Percentiles rank a stretch among this genome's conserved stretches.
These are phyloP conservation scores for Pomacea maculata DNA, from an alignment of 1,140 invertebrate genomes.

Conservation along the genomic window DNA sequence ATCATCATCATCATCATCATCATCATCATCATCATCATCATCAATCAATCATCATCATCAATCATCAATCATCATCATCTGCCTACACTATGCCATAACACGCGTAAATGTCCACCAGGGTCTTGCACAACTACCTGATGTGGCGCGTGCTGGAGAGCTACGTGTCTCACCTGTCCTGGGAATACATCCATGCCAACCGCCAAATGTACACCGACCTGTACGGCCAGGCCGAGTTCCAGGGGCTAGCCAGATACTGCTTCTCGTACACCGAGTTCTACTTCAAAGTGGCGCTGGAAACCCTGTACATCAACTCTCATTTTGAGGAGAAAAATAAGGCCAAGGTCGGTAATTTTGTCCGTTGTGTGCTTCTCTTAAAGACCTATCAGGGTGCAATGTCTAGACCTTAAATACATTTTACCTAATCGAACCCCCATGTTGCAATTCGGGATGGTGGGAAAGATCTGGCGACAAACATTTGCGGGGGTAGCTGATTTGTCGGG, in stretches of 20 bases:
- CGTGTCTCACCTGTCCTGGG: conserved; percentile 70
- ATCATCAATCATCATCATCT: too few relatives aligned
- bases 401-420: too few relatives aligned
- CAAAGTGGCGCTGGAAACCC: conserved; percentile 68
- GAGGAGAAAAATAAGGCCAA: conserved; percentile 53
- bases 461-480: too few relatives aligned
- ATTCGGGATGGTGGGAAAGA: too few relatives aligned
- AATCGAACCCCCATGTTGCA: too few relatives aligned
- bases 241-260: conserved; percentile 72
- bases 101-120: conserved; percentile 52
- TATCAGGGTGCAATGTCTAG: too few relatives aligned
- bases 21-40: too few relatives aligned
- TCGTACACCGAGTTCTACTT: conserved; percentile 67
- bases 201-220: conserved; percentile 67
- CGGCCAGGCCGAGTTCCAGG: conserved; percentile 65
- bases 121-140: conserved; percentile 73
- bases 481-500: too few relatives aligned
- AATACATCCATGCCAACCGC: conserved; percentile 69
- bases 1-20: too few relatives aligned
- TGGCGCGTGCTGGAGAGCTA: conserved; percentile 72
- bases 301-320: conserved; percentile 66
- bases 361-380: too few relatives aligned
- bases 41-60: too few relatives aligned
- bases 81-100: too few relatives aligned
- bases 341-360: conserved; percentile 38